These are phyloP conservation scores for Euclidia mi DNA, from an alignment of 2,888 invertebrate species.

Conservation along the genomic window DNA sequence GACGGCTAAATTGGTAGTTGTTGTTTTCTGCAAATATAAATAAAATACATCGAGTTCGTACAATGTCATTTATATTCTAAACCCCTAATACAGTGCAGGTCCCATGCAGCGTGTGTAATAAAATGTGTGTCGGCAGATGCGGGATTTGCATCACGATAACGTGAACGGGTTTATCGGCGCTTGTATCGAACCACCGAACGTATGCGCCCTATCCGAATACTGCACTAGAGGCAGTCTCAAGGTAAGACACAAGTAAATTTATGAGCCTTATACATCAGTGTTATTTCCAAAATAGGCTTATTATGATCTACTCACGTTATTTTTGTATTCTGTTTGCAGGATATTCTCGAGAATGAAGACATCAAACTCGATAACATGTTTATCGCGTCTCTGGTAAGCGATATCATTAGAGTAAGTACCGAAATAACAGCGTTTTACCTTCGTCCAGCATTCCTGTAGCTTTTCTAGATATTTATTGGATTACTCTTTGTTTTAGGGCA, in stretches of 20 bases:
- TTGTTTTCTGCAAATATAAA: neutral
- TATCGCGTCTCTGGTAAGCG: slow-evolving; percentile 97
- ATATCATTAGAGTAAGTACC: slow-evolving; percentile 96
- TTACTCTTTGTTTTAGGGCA: slow-evolving; percentile 91
- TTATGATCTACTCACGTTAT: slow-evolving; percentile 2
- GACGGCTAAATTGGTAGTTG: too few species aligned
- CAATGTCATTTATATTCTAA: slow-evolving; percentile 8
- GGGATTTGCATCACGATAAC: slow-evolving; percentile 97
- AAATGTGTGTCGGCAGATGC: slow-evolving; percentile 90
- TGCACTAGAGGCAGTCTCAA: slow-evolving; percentile 97
- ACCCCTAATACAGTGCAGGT: slow-evolving; percentile 19
- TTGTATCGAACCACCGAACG: slow-evolving; percentile 97
- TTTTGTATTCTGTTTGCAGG: slow-evolving; percentile 84
- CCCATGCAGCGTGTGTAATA: slow-evolving; percentile 37
- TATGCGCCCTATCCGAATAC: slow-evolving; percentile 97
- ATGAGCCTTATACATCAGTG: slow-evolving; percentile 13
- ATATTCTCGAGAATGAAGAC: slow-evolving; percentile 98
- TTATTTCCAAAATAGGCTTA: slow-evolving; percentile 12
- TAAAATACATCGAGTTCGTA: neutral
- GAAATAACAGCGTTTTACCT: slow-evolving; percentile 14
- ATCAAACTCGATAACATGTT: slow-evolving; percentile 99
- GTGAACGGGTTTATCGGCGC: slow-evolving; percentile 97
- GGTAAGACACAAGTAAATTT: slow-evolving; percentile 83
- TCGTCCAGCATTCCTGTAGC: neutral
- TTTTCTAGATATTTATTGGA: neutral